These are phyloP conservation scores for Gobius niger DNA, from an alignment of 2,113 vertebrate species.

Conservation along the genomic window DNA sequence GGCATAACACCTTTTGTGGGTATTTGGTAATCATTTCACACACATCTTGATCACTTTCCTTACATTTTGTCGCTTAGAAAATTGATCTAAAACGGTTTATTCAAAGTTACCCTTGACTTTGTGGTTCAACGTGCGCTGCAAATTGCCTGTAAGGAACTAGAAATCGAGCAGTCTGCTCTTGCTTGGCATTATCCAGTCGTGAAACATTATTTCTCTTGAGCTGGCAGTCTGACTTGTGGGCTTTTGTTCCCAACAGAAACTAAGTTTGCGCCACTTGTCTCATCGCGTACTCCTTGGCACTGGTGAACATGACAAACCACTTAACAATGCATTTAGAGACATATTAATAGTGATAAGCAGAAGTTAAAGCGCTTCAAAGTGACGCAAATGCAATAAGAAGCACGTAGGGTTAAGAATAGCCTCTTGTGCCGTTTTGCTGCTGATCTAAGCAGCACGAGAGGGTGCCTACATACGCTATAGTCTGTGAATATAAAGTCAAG, in stretches of 20 bases:
- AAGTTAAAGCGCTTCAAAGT: background rate
- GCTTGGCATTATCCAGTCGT: no score
- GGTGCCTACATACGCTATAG: slow-evolving; percentile 5
- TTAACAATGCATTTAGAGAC: background rate
- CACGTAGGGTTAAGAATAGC: slow-evolving; percentile 43
- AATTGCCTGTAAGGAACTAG: no score
- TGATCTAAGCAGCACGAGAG: slow-evolving; percentile 38
- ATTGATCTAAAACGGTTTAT: no score
- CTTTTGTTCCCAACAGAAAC: slow-evolving; percentile 32
- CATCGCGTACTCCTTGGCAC: no score
- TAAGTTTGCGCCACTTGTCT: slow-evolving; percentile 28
- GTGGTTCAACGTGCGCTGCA: no score
- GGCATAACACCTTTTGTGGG: no score
- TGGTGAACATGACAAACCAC: slow-evolving; percentile 5
- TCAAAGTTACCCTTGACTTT: no score
- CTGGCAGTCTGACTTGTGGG: background rate
- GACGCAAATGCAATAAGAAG: slow-evolving; percentile 22
- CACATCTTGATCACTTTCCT: no score
- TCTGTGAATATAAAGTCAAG: background rate
- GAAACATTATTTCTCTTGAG: no score
- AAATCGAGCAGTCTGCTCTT: no score
- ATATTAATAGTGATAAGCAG: background rate
- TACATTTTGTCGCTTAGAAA: no score
- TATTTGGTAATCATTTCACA: no score
- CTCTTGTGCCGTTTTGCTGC: slow-evolving; percentile 2